These are phyloP conservation scores for Gymnothorax javanicus DNA, from an alignment of 2,797 vertebrate species.

Conservation along the genomic window DNA sequence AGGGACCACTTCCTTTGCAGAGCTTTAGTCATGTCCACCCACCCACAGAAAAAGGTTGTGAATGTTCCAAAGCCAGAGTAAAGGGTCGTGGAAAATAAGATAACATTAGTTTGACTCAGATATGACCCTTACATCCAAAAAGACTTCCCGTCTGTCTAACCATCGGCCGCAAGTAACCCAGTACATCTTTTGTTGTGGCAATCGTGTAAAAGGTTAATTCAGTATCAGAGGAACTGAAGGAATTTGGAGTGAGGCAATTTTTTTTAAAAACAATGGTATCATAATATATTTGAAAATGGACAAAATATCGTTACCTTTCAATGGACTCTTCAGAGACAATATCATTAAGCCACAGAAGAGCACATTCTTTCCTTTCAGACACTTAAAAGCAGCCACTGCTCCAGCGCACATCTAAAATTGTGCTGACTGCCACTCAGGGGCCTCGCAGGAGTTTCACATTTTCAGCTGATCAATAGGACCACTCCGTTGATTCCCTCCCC, in stretches of 20 bases:
- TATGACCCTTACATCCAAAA: neutral
- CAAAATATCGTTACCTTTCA: neutral
- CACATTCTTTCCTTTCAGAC: neutral
- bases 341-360: neutral
- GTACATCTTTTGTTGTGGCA: neutral
- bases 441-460: neutral
- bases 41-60: neutral
- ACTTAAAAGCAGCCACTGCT: neutral
- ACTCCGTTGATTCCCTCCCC: neutral
- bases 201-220: neutral
- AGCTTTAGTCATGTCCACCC: neutral
- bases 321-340: neutral
- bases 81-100: neutral
- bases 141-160: neutral
- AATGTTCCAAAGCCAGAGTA: neutral
- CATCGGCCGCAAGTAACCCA: neutral
- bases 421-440: neutral
- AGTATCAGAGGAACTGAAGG: neutral
- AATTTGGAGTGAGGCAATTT: neutral
- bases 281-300: neutral
- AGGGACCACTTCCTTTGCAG: neutral
- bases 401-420: neutral
- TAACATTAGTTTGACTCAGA: neutral
- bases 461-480: neutral
- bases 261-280: neutral